These are phyloP conservation scores for Papilio glaucus DNA, from an alignment of 1,140 invertebrate species.

Conservation along the genomic window DNA sequence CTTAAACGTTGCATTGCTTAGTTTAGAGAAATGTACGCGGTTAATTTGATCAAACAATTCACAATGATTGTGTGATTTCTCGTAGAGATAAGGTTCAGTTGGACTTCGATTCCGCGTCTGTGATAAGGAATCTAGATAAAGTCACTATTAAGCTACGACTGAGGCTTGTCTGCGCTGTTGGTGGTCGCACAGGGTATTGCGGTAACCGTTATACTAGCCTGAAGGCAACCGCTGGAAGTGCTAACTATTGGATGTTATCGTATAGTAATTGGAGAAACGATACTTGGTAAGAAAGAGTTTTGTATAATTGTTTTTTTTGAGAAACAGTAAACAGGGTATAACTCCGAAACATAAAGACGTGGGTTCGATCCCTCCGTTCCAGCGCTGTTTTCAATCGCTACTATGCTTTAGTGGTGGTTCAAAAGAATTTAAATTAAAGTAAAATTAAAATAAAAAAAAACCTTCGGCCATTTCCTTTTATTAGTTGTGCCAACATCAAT, in stretches of 20 bases:
- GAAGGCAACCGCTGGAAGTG: background rate
- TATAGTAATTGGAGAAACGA: background rate
- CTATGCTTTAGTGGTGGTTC: too few relatives aligned
- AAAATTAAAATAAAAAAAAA: too few relatives aligned
- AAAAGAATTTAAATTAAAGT: too few relatives aligned
- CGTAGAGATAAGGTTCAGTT: conserved; percentile 51
- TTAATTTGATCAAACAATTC: conserved; percentile 57
- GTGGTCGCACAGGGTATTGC: conserved; percentile 22
- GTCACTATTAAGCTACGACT: conserved; percentile 44
- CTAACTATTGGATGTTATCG: background rate
- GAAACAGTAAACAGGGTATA: too few relatives aligned
- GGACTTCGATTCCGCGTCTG: conserved; percentile 44
- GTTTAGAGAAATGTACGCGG: conserved; percentile 40
- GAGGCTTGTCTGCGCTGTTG: background rate
- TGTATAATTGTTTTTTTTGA: background rate
- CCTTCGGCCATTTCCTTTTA: too few relatives aligned
- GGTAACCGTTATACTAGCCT: conserved; percentile 29
- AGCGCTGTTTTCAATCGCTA: too few relatives aligned
- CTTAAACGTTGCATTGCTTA: conserved; percentile 30
- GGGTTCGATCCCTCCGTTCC: too few relatives aligned
- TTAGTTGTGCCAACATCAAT: too few relatives aligned
- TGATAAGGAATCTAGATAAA: conserved; percentile 63
- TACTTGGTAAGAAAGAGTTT: background rate
- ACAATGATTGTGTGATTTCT: conserved; percentile 45
- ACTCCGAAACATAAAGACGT: too few relatives aligned